These are phyloP conservation scores for Falco novaeseelandiae DNA, from an alignment of 2,797 vertebrate species.

Conservation along the genomic window DNA sequence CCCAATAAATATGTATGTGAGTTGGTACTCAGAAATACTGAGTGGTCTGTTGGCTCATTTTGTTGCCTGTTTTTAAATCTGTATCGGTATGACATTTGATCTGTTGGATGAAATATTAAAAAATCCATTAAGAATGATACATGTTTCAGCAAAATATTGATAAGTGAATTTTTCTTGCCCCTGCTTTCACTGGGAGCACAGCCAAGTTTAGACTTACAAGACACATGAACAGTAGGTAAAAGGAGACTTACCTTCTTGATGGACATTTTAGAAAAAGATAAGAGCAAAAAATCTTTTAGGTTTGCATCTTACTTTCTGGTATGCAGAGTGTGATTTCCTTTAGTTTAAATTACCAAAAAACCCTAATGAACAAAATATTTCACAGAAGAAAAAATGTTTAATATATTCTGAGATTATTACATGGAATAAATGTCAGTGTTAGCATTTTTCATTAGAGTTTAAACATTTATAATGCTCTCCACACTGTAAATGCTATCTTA, in stretches of 20 bases:
- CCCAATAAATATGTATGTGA: not conserved
- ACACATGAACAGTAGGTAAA: not conserved
- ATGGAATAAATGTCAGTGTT: not conserved
- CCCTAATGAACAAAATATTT: not conserved
- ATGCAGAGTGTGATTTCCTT: not conserved
- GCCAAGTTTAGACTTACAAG: constrained; percentile 38
- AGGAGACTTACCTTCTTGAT: not conserved
- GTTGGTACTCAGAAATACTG: not conserved
- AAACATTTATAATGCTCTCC: not conserved
- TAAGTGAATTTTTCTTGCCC: not conserved
- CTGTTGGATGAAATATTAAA: constrained; percentile 16
- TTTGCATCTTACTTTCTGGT: not conserved
- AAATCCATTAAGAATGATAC: not conserved
- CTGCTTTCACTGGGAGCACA: constrained; percentile 18
- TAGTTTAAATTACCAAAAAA: not conserved
- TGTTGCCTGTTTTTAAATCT: not conserved
- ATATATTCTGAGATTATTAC: not conserved
- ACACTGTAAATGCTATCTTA: not conserved
- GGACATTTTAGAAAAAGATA: constrained; percentile 2
- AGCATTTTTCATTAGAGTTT: not conserved
- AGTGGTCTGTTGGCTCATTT: not conserved
- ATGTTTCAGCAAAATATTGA: not conserved
- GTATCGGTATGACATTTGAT: not conserved
- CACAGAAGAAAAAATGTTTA: not conserved
- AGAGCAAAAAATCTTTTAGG: not conserved